Evolutionary conservation across 2,113 vertebrate genomes (phyloP).

Genomic region (Etheostoma cragini): DNA sequence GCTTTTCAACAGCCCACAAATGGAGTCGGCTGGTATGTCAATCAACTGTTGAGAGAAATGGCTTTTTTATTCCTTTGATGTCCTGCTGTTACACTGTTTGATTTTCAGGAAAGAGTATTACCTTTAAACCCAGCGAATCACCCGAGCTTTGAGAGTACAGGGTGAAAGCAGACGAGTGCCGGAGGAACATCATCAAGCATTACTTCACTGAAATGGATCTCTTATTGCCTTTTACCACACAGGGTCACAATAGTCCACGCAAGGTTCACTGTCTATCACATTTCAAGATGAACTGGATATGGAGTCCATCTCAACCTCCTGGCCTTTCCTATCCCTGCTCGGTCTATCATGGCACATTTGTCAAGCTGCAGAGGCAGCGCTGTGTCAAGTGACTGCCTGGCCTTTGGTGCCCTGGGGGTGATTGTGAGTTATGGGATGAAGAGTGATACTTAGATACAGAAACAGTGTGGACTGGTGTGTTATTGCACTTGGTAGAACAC

Average conservation of each 20-base stretch:
- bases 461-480: slow-evolving; percentile 29
- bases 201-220: slow-evolving; percentile 64
- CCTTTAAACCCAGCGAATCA: slow-evolving; percentile 34
- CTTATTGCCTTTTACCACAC: slow-evolving; percentile 71
- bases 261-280: slow-evolving; percentile 67
- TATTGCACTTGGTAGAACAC: slow-evolving; percentile 23
- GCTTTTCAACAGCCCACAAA: slow-evolving; percentile 70
- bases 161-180: slow-evolving; percentile 36
- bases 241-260: slow-evolving; percentile 60
- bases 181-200: slow-evolving; percentile 55
- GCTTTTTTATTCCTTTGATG: slow-evolving; percentile 48
- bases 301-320: slow-evolving; percentile 64
- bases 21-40: slow-evolving; percentile 69
- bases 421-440: slow-evolving; percentile 77
- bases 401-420: slow-evolving; percentile 67
- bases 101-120: slow-evolving; percentile 61
- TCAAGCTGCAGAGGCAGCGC: slow-evolving; percentile 63
- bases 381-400: slow-evolving; percentile 71
- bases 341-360: slow-evolving; percentile 69
- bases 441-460: slow-evolving; percentile 50
- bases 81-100: slow-evolving; percentile 58
- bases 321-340: slow-evolving; percentile 46
- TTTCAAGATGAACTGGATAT: slow-evolving; percentile 78
- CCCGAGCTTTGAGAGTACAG: slow-evolving; percentile 25
- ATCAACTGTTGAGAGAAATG: slow-evolving; percentile 59